Conservation (phyloP, 2,113 vertebrate species). For the Mus musculus region GRCm39 chr11:51638001-51638500, state of each 20-base stretch:
- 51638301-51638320: background rate
- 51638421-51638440: background rate
- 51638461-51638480: background rate
- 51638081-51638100: background rate
- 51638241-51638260: background rate
- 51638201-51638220: background rate
- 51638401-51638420: background rate
- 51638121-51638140: background rate
- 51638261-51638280: constrained; percentile 5
- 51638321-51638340: background rate
- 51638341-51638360: background rate
- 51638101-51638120: background rate
- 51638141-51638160: background rate
- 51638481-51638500: background rate
- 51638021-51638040: background rate
- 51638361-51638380: no score
- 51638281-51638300: background rate
- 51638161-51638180: background rate
- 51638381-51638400: background rate
- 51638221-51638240: background rate
- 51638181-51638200: background rate
- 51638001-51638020: background rate
- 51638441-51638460: background rate
- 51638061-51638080: background rate
- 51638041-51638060: background rate